Base-by-base conservation (phyloP, 2,797 vertebrate species). In the Syncerus caffer region DNA sequence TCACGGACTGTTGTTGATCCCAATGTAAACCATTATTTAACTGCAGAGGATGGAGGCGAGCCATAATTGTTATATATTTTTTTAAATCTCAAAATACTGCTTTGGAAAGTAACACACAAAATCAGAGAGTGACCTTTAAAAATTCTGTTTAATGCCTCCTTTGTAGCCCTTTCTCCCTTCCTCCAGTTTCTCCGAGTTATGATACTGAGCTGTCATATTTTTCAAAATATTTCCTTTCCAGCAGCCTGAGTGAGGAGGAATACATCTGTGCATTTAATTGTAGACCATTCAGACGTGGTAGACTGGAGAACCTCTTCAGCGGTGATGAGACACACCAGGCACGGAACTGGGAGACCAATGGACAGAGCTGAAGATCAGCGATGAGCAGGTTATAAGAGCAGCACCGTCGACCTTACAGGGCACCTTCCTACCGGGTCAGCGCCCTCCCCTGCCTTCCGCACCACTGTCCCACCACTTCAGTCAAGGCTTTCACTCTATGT, bases 261-360 rank as follows among this genome's bases (percentile, higher is more conserved):
- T 92, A 90, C 98, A 97, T 98, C 96, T 98, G 97, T 50, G 95
- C 95, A 92, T 98, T 96, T 98, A 98, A 97, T 97, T 97, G 96
- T 97, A 60, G 87, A 97, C 19, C 2, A 74, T 93, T 95, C 80
- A 92, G 85, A 97, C 16, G 64, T 96, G 95, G 91, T 85, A 96
- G 95, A 94, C 96, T 95, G 93, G 82, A 98, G 96, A 86, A 96
- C 76, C 93, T 97, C 98, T 95, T 79, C 3, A 34, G 94, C 3
- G 0, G 95, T 97, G 90, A 97, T 51, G 93, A 98, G 95, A 88
- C 17, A 0, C 53, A 19, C 38, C 1, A n/a, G 93, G 82, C 95
- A 31, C 6, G 9, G 29, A 58, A 42, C 83, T 17, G 27, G 51
- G 19, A 86, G 92, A 38, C 58, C 0, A 25, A 57, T 58, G 94